These are phyloP conservation scores for Athene noctua DNA, from an alignment of 2,113 vertebrate genomes.

Conservation along the genomic window DNA sequence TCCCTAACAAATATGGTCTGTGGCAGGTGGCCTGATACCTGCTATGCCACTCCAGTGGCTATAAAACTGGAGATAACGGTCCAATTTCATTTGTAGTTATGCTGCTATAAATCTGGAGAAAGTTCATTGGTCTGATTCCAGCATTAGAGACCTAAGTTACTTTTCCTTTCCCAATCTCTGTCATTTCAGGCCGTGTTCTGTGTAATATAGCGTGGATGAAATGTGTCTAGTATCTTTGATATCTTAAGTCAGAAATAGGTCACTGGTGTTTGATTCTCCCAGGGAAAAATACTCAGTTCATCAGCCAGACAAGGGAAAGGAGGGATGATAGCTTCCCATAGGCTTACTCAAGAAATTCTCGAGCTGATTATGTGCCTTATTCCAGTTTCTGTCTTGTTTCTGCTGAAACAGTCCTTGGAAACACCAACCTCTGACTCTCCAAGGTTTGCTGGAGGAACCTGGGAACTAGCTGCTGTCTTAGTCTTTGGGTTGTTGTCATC, in stretches of 20 bases:
- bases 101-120: slow-evolving; percentile 12
- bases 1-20: neutral
- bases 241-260: neutral
- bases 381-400: neutral
- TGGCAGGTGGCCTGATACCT: slow-evolving; percentile 7
- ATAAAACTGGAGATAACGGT: neutral
- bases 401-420: neutral
- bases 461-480: neutral
- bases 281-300: neutral
- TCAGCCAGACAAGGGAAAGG: neutral
- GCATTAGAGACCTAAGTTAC: neutral
- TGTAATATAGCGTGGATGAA: neutral
- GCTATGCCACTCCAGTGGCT: neutral
- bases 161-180: neutral
- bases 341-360: neutral
- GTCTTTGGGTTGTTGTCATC: neutral
- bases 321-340: neutral
- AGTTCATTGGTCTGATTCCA: slow-evolving; percentile 13
- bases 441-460: neutral
- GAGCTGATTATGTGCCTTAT: neutral
- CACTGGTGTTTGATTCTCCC: neutral
- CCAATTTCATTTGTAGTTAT: slow-evolving; percentile 6
- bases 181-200: neutral
- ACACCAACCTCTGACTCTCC: neutral
- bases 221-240: neutral